Conservation (phyloP, 2,888 invertebrate species). For the Mesorhabditis spiculigera region DNA sequence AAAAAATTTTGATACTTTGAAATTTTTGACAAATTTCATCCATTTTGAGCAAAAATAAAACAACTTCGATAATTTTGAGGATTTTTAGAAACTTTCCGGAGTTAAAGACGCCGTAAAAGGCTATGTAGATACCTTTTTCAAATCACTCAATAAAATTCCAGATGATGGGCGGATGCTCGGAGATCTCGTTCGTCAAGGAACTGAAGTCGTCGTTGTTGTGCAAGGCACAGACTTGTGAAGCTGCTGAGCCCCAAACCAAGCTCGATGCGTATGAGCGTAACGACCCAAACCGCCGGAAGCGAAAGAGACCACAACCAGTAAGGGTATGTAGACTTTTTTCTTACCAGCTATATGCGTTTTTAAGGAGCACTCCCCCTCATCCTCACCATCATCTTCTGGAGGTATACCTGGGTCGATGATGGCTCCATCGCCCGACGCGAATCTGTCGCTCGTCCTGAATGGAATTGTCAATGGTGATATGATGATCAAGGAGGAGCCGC, state of each 20-base stretch:
- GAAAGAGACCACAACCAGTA: background rate
- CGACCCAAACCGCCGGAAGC: background rate
- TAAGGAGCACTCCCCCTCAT: slow-evolving; percentile 1
- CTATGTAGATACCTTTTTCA: no score
- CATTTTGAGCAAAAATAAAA: no score
- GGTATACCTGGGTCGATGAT: background rate
- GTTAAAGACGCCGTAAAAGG: background rate
- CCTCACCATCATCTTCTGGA: background rate
- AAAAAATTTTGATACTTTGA: no score
- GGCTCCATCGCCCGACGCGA: background rate
- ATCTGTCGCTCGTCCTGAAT: slow-evolving; percentile 2
- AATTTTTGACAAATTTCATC: no score
- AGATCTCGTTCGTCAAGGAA: slow-evolving; percentile 2
- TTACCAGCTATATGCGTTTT: background rate
- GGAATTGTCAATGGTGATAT: background rate
- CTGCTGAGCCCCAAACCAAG: background rate
- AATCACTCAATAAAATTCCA: background rate
- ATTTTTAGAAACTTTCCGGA: background rate
- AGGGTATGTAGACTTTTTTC: background rate
- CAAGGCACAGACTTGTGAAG: background rate
- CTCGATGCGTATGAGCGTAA: background rate
- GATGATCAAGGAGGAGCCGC: background rate
- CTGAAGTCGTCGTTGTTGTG: background rate
- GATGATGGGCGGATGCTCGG: background rate
- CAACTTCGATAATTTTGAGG: background rate